These are phyloP conservation scores for Phoebastria nigripes DNA, from an alignment of 2,797 vertebrate genomes.

Conservation along the genomic window DNA sequence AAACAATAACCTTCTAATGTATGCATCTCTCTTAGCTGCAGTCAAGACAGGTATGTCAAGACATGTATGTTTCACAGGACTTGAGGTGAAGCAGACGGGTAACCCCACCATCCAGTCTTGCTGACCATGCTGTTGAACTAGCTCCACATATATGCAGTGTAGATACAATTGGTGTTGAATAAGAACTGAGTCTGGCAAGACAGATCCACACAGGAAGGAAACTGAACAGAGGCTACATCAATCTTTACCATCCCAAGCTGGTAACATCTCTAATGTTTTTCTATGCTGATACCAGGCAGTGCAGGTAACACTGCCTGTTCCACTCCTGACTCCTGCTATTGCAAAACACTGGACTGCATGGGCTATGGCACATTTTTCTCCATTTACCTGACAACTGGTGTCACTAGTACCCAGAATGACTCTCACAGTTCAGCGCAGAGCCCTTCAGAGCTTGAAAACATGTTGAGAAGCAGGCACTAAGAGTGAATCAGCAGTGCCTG, in stretches of 20 bases:
- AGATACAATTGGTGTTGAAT: accelerated
- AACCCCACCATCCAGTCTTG: background rate
- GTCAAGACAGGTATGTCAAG: background rate
- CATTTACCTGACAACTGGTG: background rate
- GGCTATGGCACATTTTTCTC: background rate
- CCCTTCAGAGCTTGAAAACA: background rate
- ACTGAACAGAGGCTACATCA: background rate
- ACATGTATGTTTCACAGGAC: background rate
- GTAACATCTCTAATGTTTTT: background rate
- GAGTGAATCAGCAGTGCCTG: background rate
- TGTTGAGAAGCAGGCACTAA: background rate
- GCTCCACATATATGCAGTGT: background rate
- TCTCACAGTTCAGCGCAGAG: background rate
- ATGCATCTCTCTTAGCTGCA: background rate
- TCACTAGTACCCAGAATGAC: background rate
- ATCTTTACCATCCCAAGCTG: background rate
- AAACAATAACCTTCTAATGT: background rate
- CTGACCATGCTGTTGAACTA: background rate
- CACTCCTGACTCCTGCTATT: background rate
- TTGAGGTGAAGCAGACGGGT: background rate
- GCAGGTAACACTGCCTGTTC: background rate
- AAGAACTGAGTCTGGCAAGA: background rate
- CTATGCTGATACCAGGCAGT: background rate
- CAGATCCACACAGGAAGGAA: background rate
- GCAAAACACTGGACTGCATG: background rate